These are phyloP conservation scores for Xenopus petersii DNA, from an alignment of 2,797 vertebrate genomes.

Conservation along the genomic window DNA sequence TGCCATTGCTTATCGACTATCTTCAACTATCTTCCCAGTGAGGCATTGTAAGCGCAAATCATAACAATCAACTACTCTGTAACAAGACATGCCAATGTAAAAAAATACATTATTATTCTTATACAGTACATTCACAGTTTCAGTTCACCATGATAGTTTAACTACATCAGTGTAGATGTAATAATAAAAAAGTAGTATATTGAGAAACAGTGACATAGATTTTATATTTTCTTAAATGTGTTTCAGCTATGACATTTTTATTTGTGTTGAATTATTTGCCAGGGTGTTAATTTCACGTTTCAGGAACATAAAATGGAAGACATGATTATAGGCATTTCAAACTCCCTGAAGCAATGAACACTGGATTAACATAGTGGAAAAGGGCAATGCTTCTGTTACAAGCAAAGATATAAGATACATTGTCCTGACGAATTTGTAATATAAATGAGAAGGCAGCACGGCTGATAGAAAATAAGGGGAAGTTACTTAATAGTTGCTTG, in stretches of 20 bases:
- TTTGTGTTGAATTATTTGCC: too few species aligned
- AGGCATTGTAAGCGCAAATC: slow-evolving; percentile 38
- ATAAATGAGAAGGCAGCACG: too few species aligned
- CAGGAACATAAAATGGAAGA: too few species aligned
- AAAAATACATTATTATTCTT: slow-evolving; percentile 54
- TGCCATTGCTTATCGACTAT: slow-evolving; percentile 41
- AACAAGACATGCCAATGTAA: slow-evolving; percentile 37
- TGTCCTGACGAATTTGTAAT: too few species aligned
- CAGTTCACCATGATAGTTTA: slow-evolving; percentile 56
- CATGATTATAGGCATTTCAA: too few species aligned
- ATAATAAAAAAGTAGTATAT: slow-evolving; percentile 54
- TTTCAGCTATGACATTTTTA: neutral
- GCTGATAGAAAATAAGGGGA: too few species aligned
- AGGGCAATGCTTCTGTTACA: too few species aligned
- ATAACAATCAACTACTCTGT: slow-evolving; percentile 35
- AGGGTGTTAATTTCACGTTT: too few species aligned
- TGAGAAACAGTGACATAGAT: slow-evolving; percentile 23
- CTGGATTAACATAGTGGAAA: too few species aligned
- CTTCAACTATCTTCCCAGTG: slow-evolving; percentile 32
- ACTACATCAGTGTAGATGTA: slow-evolving; percentile 60
- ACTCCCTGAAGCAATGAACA: too few species aligned
- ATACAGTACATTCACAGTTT: slow-evolving; percentile 39
- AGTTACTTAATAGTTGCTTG: too few species aligned
- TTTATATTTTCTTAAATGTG: neutral
- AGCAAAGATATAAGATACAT: too few species aligned